Conservation (phyloP, 2,113 vertebrate genomes). For the Rafetus swinhoei region DNA sequence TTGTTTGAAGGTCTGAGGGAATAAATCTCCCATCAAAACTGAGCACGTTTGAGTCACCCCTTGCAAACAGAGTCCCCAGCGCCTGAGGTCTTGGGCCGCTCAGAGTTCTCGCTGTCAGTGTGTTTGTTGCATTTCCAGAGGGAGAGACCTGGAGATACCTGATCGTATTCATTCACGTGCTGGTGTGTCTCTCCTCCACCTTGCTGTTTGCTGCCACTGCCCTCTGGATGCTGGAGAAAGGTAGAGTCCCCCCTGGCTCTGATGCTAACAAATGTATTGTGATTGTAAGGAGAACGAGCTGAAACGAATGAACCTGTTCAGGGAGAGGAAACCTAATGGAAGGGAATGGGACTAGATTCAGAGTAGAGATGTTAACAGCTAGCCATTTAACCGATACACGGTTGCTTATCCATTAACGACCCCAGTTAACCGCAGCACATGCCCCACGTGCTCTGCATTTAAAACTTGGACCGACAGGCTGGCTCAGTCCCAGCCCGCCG, state of each 20-base stretch:
- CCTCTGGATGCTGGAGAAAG: not conserved
- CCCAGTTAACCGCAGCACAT: too few relatives aligned
- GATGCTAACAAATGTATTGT: not conserved
- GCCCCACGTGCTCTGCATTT: too few relatives aligned
- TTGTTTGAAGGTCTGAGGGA: not conserved
- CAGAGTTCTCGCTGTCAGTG: not conserved
- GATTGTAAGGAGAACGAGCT: not conserved
- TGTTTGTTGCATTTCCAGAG: not conserved
- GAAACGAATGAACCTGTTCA: not conserved
- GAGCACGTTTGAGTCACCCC: not conserved
- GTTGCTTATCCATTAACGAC: too few relatives aligned
- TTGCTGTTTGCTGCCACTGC: not conserved
- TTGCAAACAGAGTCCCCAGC: not conserved
- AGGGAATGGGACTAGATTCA: not conserved
- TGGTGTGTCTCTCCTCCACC: not conserved
- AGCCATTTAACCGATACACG: too few relatives aligned
- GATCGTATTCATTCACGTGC: not conserved
- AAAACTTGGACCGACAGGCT: too few relatives aligned
- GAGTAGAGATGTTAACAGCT: too few relatives aligned
- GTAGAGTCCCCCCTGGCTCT: not conserved
- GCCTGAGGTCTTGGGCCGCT: not conserved
- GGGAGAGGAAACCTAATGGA: not conserved
- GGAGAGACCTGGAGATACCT: not conserved
- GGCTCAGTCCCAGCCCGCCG: too few relatives aligned
- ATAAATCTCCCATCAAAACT: not conserved